Evolutionary conservation across 1,140 invertebrate species (phyloP).

Genomic region (Portunus trituberculatus): DNA sequence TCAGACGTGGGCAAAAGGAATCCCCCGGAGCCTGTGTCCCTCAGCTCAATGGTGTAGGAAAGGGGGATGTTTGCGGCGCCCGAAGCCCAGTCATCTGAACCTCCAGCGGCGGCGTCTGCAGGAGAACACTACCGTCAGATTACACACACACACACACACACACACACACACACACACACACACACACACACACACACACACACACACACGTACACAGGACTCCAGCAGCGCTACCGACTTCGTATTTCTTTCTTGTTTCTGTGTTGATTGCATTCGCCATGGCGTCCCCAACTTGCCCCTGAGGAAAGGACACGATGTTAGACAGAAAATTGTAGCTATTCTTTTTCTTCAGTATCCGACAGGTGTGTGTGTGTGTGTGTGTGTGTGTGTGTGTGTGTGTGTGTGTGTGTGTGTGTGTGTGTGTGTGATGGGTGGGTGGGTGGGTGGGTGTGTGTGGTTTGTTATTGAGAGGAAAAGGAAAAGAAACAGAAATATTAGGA

Average conservation of each 20-base stretch:
- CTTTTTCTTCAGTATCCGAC: not conserved
- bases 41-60: not conserved
- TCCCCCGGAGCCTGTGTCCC: not conserved
- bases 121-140: not conserved
- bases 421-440: too few species aligned
- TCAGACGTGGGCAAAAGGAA: not conserved
- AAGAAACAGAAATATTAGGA: not conserved
- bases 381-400: too few species aligned
- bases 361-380: not conserved
- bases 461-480: not conserved
- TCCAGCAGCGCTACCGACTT: constrained; percentile 29
- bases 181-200: constrained; percentile 20
- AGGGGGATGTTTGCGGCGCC: not conserved
- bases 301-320: not conserved
- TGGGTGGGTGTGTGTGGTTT: too few species aligned
- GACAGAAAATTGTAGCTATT: not conserved
- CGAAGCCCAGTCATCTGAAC: not conserved
- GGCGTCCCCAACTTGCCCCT: not conserved
- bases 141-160: constrained; percentile 25
- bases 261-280: constrained; percentile 41
- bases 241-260: not conserved
- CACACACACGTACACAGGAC: constrained; percentile 55
- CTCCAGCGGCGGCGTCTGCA: not conserved
- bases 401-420: not conserved
- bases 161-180: not conserved